phyloP scores from a whole-genome alignment of 2,113 vertebrate species.

The Microtus richardsoni region DNA sequence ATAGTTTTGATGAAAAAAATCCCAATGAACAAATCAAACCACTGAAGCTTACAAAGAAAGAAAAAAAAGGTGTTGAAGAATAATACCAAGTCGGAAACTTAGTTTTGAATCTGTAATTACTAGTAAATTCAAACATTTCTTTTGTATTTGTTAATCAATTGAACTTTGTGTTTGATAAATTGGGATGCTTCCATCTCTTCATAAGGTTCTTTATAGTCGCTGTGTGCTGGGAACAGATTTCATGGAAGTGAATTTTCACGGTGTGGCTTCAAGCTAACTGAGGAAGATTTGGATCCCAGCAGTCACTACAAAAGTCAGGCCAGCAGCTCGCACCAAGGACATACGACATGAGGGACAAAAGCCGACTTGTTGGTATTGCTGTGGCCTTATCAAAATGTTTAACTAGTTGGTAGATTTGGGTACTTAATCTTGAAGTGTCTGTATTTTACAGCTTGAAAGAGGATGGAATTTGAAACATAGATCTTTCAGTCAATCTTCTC shows the following conservation, averaged over 20 bases:
- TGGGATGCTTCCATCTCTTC: neutral
- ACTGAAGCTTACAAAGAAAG: neutral
- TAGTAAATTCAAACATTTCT: constrained; percentile 6
- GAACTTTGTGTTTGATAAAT: neutral
- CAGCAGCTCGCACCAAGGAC: neutral
- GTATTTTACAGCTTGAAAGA: neutral
- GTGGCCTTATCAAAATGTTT: neutral
- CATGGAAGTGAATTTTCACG: neutral
- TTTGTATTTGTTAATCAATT: neutral
- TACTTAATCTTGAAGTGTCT: constrained; percentile 13
- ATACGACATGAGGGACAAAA: neutral
- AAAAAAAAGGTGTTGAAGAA: neutral
- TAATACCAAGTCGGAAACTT: neutral
- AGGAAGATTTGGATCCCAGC: neutral
- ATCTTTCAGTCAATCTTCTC: neutral
- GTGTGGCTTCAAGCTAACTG: neutral
- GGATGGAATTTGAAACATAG: neutral
- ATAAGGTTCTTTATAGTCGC: neutral
- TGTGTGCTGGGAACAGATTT: neutral
- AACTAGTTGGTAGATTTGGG: neutral
- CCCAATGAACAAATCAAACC: neutral
- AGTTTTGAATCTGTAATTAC: constrained; percentile 48
- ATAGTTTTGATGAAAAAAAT: neutral
- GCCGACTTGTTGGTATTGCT: neutral
- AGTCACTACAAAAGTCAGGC: neutral